These are phyloP conservation scores for Philaethria dido DNA, from an alignment of 2,888 invertebrate species.

Conservation along the genomic window DNA sequence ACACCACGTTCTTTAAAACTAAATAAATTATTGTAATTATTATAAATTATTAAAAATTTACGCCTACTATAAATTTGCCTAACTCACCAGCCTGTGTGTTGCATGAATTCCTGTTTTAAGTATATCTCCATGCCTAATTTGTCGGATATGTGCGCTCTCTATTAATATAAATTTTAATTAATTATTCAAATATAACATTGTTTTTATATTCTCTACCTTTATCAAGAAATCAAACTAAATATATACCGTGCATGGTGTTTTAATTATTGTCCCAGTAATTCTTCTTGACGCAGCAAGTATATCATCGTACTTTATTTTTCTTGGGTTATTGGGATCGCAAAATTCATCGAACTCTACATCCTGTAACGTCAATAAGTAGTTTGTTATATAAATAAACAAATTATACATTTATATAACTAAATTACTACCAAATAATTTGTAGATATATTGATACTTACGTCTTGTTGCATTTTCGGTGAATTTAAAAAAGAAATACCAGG, in stretches of 20 bases:
- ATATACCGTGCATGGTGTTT: conserved; percentile 84
- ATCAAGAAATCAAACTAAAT: not conserved
- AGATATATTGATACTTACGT: not conserved
- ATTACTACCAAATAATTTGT: not conserved
- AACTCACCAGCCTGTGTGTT: conserved; percentile 93
- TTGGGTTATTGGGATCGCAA: conserved; percentile 74
- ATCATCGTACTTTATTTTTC: conserved; percentile 84
- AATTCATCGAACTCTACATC: conserved; percentile 67
- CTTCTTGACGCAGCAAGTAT: conserved; percentile 87
- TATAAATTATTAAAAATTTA: not conserved
- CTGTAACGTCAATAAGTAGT: conserved; percentile 45
- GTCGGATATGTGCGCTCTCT: conserved; percentile 91
- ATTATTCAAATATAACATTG: conserved; percentile 6
- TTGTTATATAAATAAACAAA: not conserved
- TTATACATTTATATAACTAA: no score
- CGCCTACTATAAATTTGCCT: not conserved
- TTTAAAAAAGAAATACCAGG: not conserved
- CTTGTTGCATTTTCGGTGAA: conserved; percentile 10
- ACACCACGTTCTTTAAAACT: conserved; percentile 98
- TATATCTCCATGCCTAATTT: conserved; percentile 92
- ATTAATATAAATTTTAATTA: conserved; percentile 50
- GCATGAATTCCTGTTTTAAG: conserved; percentile 96
- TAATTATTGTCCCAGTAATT: conserved; percentile 84
- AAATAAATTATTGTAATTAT: conserved; percentile 21
- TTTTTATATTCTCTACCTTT: no score